Base-by-base conservation (phyloP, 2,797 vertebrate genomes). In the Rhinatrema bivittatum region DNA sequence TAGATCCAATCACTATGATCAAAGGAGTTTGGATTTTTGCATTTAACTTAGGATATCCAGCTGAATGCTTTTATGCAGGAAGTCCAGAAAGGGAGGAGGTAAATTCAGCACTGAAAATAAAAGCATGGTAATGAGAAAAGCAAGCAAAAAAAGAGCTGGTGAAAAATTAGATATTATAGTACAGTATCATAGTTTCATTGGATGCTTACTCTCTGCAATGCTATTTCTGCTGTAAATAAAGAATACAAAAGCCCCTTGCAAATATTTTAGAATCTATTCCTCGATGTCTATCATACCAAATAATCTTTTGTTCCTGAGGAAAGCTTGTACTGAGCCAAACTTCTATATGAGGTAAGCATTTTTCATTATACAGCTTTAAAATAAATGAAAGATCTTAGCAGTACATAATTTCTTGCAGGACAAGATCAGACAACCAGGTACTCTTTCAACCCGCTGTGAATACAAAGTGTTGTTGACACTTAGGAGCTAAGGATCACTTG, bases 131-230 rank as follows among this genome's bases (percentile, higher is more conserved):
- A 13, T 25, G 9, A 21, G 28, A 13, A 22, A 45, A 32, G 19
- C 38, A 33, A 10, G 33, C 6, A 12, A 38, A 47, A 17, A 17
- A 26, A 62, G 42, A 45, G 22, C 4, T 8, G n/a, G n/a, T 38
- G 27, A 41, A 14, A 29, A 50, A 28, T 48, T 33, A 26, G 9
- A 7, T n/a, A 14, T 23, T 36, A 33, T 20, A 23, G 7, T 4
- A 26, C 2, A 29, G 12, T 33, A 14, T 9, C 38, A 36, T 7
- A 19, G 53, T 48, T 29, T 10, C 9, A n/a, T n/a, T 3, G 41
- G n/a, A 29, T 27, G 15, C 10, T 12, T 25, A 16, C 29, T 24
- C 33, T 5, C 35, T 12, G 9, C 18, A 47, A 3, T 36, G 10
- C 16, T 22, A 46, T 0, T 45, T 16, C 25, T 9, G 29, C 5